Conservation (phyloP, 2,113 vertebrate genomes). For the Pholis gunnellus region DNA sequence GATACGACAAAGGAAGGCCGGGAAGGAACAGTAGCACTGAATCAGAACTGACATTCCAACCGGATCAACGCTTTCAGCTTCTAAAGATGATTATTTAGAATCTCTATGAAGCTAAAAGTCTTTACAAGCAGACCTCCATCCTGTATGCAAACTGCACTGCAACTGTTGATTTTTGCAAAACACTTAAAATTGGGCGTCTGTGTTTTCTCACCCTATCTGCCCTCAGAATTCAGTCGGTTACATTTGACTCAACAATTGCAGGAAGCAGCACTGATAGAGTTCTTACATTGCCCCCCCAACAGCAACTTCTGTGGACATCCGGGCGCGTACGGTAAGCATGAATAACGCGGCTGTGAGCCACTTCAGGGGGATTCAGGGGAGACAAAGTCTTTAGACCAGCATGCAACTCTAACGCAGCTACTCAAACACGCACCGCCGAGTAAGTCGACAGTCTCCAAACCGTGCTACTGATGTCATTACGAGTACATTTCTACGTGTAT, state of each 20-base stretch:
- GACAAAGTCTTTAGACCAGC: not conserved
- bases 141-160: not conserved
- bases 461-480: not conserved
- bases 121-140: not conserved
- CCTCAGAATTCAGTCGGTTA: not conserved
- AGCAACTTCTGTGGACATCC: not conserved
- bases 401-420: not conserved
- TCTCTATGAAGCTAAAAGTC: not conserved
- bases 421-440: not conserved
- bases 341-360: not conserved
- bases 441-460: not conserved
- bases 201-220: conserved; percentile 26
- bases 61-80: not conserved
- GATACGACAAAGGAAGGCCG: not conserved
- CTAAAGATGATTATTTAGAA: not conserved
- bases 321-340: not conserved
- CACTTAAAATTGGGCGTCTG: not conserved
- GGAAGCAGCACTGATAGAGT: conserved; percentile 30
- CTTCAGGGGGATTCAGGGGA: not conserved
- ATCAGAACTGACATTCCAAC: not conserved
- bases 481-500: not conserved
- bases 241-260: conserved; percentile 33
- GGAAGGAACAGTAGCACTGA: not conserved
- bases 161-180: not conserved
- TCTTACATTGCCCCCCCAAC: conserved; percentile 5